Percentiles rank a stretch among this genome's conserved stretches.
phyloP scores from a whole-genome alignment of 2,888 invertebrate genomes.

The Gerris lacustris region DNA sequence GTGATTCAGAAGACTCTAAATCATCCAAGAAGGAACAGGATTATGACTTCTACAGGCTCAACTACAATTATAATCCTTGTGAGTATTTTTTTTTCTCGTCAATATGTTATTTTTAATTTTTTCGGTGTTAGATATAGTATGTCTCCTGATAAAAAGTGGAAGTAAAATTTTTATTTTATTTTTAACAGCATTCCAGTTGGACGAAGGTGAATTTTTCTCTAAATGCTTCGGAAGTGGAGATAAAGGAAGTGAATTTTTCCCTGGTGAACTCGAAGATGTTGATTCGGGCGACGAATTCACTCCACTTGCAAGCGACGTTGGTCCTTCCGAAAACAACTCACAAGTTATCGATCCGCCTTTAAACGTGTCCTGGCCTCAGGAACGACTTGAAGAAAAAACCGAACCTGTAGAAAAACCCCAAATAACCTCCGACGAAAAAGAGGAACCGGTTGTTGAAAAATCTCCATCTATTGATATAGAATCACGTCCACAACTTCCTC shows the following conservation, averaged over 20 bases:
- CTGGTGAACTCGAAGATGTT: slow-evolving; percentile 21
- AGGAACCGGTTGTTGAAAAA: slow-evolving; percentile 30
- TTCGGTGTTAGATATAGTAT: no score
- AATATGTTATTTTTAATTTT: neutral
- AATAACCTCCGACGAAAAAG: slow-evolving; percentile 18
- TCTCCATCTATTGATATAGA: slow-evolving; percentile 24
- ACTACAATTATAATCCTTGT: slow-evolving; percentile 32
- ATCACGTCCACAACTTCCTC: slow-evolving; percentile 6
- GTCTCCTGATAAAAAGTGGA: no score
- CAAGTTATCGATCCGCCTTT: slow-evolving; percentile 9
- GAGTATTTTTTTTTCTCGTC: slow-evolving; percentile 19
- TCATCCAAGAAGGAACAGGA: slow-evolving; percentile 7
- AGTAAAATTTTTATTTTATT: no score
- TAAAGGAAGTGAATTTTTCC: slow-evolving; percentile 28
- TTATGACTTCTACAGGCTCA: slow-evolving; percentile 31
- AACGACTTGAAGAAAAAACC: slow-evolving; percentile 29
- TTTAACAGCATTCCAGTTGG: slow-evolving; percentile 39
- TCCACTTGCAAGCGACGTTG: slow-evolving; percentile 6
- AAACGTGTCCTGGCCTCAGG: slow-evolving; percentile 11
- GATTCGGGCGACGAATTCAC: slow-evolving; percentile 20
- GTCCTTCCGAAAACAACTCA: neutral
- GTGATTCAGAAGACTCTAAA: no score
- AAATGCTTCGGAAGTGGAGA: slow-evolving; percentile 47
- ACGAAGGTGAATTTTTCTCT: slow-evolving; percentile 57
- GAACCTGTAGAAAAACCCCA: slow-evolving; percentile 33